These are phyloP conservation scores for Gallinago undulata DNA, from an alignment of 2,113 vertebrate species.

Conservation along the genomic window DNA sequence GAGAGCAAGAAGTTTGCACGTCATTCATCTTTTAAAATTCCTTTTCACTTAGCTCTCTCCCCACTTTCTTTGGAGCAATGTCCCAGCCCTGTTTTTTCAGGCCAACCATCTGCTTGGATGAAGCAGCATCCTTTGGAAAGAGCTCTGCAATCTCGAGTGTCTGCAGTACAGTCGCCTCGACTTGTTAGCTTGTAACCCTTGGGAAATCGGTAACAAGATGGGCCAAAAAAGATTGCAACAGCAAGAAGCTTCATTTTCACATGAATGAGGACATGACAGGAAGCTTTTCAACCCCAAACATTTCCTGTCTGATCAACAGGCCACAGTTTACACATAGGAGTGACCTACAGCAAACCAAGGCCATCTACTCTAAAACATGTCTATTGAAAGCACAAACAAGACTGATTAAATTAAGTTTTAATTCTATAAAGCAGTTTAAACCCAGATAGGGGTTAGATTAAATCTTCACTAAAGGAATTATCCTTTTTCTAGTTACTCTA, in stretches of 20 bases:
- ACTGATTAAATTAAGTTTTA: background rate
- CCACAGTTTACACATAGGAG: constrained; percentile 14
- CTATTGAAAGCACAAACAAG: background rate
- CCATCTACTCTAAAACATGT: background rate
- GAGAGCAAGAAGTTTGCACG: background rate
- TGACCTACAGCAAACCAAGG: background rate
- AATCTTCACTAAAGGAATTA: background rate
- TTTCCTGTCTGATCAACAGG: constrained; percentile 41
- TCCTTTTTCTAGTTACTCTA: background rate
- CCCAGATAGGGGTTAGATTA: background rate
- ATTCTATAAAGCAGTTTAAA: background rate
- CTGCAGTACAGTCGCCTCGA: background rate
- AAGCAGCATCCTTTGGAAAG: background rate
- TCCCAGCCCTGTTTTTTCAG: background rate
- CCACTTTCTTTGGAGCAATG: background rate
- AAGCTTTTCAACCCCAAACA: constrained; percentile 20
- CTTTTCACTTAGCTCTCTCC: background rate
- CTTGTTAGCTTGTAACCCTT: background rate
- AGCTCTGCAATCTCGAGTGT: rapidly evolving
- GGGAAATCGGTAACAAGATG: background rate
- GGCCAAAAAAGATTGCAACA: background rate
- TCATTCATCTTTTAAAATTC: background rate
- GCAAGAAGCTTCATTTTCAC: constrained; percentile 32
- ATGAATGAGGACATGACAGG: constrained; percentile 11
- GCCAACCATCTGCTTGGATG: background rate